Conservation (phyloP, 1,140 invertebrate genomes). For the Scaptomyza pallida region DNA sequence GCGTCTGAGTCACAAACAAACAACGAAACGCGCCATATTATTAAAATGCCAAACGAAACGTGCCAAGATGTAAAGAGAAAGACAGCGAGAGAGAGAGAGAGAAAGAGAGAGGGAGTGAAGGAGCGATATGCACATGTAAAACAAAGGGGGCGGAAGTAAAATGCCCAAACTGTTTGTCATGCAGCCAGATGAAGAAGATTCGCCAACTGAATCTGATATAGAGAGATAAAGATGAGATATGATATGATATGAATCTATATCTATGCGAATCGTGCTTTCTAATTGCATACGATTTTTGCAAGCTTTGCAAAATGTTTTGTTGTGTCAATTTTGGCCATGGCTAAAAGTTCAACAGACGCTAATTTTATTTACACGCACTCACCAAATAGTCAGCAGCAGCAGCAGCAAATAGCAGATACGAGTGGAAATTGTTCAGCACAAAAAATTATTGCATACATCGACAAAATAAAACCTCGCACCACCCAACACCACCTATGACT, state of each 20-base stretch:
- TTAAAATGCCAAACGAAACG: conserved; percentile 50
- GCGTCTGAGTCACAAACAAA: conserved; percentile 40
- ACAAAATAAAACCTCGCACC: conserved; percentile 53
- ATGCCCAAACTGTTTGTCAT: conserved; percentile 45
- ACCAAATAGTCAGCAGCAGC: conserved; percentile 18
- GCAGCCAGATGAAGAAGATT: background rate
- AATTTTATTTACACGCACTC: conserved; percentile 67
- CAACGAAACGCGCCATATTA: conserved; percentile 26
- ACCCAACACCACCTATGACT: too few species aligned
- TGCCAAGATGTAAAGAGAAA: conserved; percentile 39
- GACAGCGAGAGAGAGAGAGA: background rate
- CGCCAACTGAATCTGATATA: too few species aligned
- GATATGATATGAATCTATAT: too few species aligned
- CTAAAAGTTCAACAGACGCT: conserved; percentile 67
- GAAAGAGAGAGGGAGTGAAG: too few species aligned
- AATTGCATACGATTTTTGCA: too few species aligned
- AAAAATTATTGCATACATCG: conserved; percentile 66
- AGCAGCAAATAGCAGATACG: conserved; percentile 19
- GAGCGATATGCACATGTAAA: too few species aligned
- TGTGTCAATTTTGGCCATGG: conserved; percentile 16
- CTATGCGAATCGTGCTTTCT: too few species aligned
- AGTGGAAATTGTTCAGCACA: conserved; percentile 26
- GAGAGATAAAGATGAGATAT: too few species aligned
- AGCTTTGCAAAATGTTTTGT: background rate
- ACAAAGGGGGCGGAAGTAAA: background rate